A percentile compares a stretch with the other conserved stretches of the same genome.
Evolutionary conservation across 2,113 vertebrate species (phyloP).

Genomic region (Scopus umbretta): DNA sequence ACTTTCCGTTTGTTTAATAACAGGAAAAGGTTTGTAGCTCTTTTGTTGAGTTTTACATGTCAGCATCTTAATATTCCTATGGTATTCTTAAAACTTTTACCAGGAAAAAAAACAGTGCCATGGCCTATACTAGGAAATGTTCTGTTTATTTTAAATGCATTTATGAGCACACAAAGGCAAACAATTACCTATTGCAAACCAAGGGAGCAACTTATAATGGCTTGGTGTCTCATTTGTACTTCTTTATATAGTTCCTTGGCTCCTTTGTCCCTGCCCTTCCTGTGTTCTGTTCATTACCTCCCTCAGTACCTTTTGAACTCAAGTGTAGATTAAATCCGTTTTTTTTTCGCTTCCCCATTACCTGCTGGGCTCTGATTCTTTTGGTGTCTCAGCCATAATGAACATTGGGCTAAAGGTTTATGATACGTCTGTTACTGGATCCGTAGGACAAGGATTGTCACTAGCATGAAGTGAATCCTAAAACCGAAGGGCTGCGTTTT

Average conservation of each 20-base stretch:
- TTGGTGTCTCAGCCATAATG: background rate
- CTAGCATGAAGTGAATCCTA: background rate
- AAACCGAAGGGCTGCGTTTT: background rate
- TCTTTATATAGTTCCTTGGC: background rate
- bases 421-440: background rate
- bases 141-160: slow-evolving; percentile 69
- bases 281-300: background rate
- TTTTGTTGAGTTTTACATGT: slow-evolving; percentile 77
- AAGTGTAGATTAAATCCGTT: background rate
- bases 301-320: background rate
- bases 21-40: slow-evolving; percentile 77
- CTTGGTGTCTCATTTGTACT: background rate
- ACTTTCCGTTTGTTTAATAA: slow-evolving; percentile 79
- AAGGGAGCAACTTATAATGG: background rate
- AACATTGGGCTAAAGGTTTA: background rate
- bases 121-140: slow-evolving; percentile 69
- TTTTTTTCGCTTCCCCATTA: background rate
- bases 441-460: background rate
- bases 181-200: slow-evolving; percentile 23
- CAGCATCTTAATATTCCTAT: slow-evolving; percentile 75
- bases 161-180: slow-evolving; percentile 66
- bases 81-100: slow-evolving; percentile 71
- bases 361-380: background rate
- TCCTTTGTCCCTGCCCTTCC: slow-evolving; percentile 1
- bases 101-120: slow-evolving; percentile 73